Percentiles rank a stretch among this genome's conserved stretches.
These are phyloP conservation scores for Trimorus sp. DNA, from an alignment of 2,888 invertebrate genomes.

Conservation along the genomic window DNA sequence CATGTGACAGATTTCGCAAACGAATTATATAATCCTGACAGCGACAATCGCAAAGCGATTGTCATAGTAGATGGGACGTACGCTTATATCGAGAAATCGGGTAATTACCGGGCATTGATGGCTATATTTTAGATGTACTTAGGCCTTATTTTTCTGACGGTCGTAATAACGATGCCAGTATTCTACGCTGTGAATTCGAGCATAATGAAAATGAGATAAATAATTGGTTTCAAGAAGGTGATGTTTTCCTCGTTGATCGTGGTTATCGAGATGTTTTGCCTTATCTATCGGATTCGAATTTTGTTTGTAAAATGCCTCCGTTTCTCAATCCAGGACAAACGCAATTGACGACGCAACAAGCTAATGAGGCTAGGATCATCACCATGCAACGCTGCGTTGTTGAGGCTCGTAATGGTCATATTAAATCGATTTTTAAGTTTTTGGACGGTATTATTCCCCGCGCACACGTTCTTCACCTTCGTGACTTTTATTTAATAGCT, in stretches of 20 bases:
- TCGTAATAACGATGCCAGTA: conserved; percentile 5
- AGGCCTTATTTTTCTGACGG: conserved; percentile 9
- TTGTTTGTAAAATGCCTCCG: not conserved
- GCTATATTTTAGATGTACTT: not conserved
- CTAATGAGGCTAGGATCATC: conserved; percentile 10
- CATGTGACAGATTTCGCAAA: not conserved
- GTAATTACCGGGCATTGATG: not conserved
- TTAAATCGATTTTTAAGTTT: conserved; percentile 33
- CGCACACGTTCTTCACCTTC: conserved; percentile 11
- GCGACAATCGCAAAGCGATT: not conserved
- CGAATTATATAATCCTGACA: not conserved
- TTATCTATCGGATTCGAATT: not conserved
- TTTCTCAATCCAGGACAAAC: not conserved
- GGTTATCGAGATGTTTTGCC: conserved; percentile 17
- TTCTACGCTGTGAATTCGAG: not conserved
- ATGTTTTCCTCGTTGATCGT: conserved; percentile 25
- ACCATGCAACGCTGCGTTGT: conserved; percentile 37
- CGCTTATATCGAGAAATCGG: not conserved
- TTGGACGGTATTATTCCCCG: conserved; percentile 14
- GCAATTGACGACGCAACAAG: conserved; percentile 1
- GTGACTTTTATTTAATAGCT: conserved; percentile 16
- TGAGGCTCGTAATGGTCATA: conserved; percentile 33
- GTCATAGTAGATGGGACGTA: not conserved
- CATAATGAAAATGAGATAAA: not conserved
- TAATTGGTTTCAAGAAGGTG: conserved; percentile 1